Evolutionary conservation across 2,113 vertebrate genomes (phyloP), one percentile per base, ranked within the genome.

Genomic region (Scatophagus argus): DNA sequence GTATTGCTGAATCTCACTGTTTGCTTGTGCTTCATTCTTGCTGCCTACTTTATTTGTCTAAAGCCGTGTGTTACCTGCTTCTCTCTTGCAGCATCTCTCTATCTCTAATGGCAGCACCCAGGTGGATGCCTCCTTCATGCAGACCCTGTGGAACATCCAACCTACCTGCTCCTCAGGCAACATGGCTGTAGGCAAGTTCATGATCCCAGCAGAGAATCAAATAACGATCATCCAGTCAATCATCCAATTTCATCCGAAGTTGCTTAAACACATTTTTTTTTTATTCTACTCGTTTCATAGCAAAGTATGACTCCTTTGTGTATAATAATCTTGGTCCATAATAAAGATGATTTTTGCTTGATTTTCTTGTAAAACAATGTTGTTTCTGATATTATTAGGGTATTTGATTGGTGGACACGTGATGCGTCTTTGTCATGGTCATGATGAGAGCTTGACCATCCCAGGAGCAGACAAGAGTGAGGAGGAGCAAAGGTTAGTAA

Each of bases 91-190:
- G 98, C 98, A 99, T 90, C 95, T 99, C 47, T 99, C 98, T 0
- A 89, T 96, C 60, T 95, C 96, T 78, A 97, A 97, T 85, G 95
- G 96, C 73, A 96, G 88, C 88, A 95, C 95, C 91, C 95, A 97
- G 51, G 98, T 98, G 89, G 98, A 99, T 63, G 98, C 98, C 41
- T 99, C 98, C 85, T 99, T 99, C 83, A 98, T 99, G 96, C 98
- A 99, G 81, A 99, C 98, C 0, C 93, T 99, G 62, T 99, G 98
- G 98, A 99, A 99, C 31, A 96, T 99, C 41, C 97, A 99, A 89
- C 98, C 97, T 9, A 98, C 97, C 0, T 97, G 96, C 88, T 99
- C 98, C 25, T 95, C 97, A 88, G 94, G 96, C 87, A 97, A 59
- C 88, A 85, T 97, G 72, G 94, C 95, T 70, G 97, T 98, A 94